Evolutionary conservation across 2,797 vertebrate genomes (phyloP).

Genomic region (Chaunax sp.): DNA sequence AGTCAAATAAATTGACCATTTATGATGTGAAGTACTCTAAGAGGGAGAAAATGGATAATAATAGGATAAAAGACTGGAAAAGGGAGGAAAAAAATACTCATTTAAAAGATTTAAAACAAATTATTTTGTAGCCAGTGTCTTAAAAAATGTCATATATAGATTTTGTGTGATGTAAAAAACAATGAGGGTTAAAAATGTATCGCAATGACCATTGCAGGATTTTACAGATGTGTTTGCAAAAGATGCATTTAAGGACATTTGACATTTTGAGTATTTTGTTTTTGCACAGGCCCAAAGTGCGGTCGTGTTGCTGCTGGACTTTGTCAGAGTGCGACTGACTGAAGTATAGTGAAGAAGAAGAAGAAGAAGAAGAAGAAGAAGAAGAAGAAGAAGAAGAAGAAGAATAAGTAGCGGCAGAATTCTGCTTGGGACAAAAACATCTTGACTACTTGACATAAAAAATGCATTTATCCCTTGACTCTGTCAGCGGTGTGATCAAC

Average conservation of each 20-base stretch:
- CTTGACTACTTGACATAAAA: slow-evolving; percentile 38
- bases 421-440: slow-evolving; percentile 23
- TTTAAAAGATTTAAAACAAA: too few relatives aligned
- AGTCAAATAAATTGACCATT: slow-evolving; percentile 50
- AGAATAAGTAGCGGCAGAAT: too few relatives aligned
- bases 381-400: slow-evolving; percentile 14
- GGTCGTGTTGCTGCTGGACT: slow-evolving; percentile 1
- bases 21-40: slow-evolving; percentile 29
- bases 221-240: too few relatives aligned
- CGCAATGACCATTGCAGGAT: too few relatives aligned
- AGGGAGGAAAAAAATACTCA: neutral
- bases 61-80: slow-evolving; percentile 12
- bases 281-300: neutral
- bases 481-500: slow-evolving; percentile 41
- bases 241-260: neutral
- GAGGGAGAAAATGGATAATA: slow-evolving; percentile 29
- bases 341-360: slow-evolving; percentile 6
- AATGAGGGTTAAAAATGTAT: neutral
- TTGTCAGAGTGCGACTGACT: neutral
- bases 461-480: slow-evolving; percentile 13
- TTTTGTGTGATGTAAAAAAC: neutral
- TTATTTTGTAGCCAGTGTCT: too few relatives aligned
- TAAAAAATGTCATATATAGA: too few relatives aligned
- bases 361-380: slow-evolving; percentile 5
- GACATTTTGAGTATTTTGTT: neutral